phyloP scores from a whole-genome alignment of 2,113 vertebrate species.

The Trichomycterus rosablanca region DNA sequence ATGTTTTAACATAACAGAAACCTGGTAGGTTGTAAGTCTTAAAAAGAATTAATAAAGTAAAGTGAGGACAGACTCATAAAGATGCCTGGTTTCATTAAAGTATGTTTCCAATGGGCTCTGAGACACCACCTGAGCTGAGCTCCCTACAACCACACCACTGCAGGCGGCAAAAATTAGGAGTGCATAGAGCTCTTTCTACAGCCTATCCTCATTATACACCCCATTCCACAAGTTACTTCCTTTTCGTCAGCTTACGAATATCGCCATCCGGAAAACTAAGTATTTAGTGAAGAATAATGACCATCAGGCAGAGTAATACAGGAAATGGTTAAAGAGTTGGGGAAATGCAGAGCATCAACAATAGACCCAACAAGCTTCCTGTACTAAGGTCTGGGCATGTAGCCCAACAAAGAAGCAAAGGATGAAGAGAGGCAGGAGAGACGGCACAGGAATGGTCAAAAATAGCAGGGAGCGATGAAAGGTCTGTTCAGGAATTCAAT shows the following conservation, averaged over 20 bases:
- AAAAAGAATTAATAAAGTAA: too few species aligned
- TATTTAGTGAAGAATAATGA: conserved; percentile 31
- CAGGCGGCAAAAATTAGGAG: conserved; percentile 26
- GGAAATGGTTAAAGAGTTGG: conserved; percentile 51
- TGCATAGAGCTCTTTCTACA: conserved; percentile 7
- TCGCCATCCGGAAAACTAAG: conserved; percentile 28
- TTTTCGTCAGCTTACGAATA: conserved; percentile 18
- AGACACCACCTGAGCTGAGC: conserved; percentile 37
- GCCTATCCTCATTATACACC: not conserved
- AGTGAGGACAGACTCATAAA: conserved; percentile 42
- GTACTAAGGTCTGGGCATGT: conserved; percentile 33
- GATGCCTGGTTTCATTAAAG: conserved; percentile 36
- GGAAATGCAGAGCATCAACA: conserved; percentile 46
- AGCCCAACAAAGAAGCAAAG: not conserved
- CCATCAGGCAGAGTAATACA: conserved; percentile 38
- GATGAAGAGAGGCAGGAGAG: not conserved
- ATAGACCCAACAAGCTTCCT: conserved; percentile 53
- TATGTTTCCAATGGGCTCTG: conserved; percentile 25
- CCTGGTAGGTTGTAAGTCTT: too few species aligned
- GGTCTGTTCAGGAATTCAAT: too few species aligned
- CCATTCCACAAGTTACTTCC: not conserved
- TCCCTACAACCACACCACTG: conserved; percentile 8
- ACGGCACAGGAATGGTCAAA: not conserved
- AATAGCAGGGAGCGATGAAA: too few species aligned
- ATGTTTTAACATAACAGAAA: too few species aligned